Evolutionary conservation across 2,113 vertebrate species (phyloP), one percentile per base, ranked within the genome.

Genomic region (Parotia lawesii): DNA sequence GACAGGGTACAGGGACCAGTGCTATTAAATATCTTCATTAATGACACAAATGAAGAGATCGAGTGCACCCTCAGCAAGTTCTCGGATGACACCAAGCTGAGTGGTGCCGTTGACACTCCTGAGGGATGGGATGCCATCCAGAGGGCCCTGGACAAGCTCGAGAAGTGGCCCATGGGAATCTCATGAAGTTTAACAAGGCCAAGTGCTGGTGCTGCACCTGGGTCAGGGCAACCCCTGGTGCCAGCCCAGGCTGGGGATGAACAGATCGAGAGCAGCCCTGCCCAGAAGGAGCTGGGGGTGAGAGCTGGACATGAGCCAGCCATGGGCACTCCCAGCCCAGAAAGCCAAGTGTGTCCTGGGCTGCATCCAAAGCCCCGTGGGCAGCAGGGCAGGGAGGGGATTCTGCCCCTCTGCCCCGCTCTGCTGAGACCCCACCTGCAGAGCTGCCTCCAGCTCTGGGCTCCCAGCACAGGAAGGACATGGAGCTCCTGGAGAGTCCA

Each of bases 1-100:
- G 7, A 28, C 15, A 18, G 19, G 35, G 4, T 28, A 33, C 0
- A 1, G 22, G 23, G 18, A 33, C 7, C 9, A 54, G 28, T 38
- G 29, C 64, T 47, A 27, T 3, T 62, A 18, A 23, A 8, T 56
- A 28, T 28, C 11, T 45, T 47, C 22, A 19, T 47, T 4, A 40
- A 0, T 73, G 23, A 12, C 15, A 19, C 6, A 19, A 17, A 6
- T 56, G n/a, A 47, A n/a, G 23, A 5, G 4, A 8, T 28, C 2
- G 4, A 62, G 18, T 44, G 47, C 5, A 37, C 47, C 5, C 13
- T 62, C 13, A 37, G 27, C 17, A 18, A 22, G 4, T 45, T 11
- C 2, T 0, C 3, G 37, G 67, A 11, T 62, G 33, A 22, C 38
- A 33, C n/a, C 48, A 38, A 45, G 3, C 33, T 37, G 33, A 7